Evolutionary conservation across 2,113 vertebrate species (phyloP).

Genomic region (Arvicanthis niloticus): DNA sequence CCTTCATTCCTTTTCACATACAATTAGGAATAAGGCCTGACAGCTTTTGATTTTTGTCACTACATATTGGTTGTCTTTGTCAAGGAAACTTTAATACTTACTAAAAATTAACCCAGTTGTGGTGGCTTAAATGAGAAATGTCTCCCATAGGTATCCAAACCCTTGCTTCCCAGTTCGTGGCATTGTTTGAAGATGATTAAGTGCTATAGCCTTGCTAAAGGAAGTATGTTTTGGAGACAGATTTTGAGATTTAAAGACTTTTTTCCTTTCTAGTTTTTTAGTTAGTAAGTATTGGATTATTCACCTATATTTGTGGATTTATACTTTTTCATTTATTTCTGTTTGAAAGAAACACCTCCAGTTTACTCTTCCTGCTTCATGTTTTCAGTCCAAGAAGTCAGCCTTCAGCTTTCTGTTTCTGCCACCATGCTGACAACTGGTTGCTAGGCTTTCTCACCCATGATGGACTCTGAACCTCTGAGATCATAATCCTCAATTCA

Average conservation of each 20-base stretch:
- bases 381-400: background rate
- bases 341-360: background rate
- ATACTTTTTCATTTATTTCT: too few species aligned
- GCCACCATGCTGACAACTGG: background rate
- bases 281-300: too few species aligned
- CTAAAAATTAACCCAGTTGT: background rate
- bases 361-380: background rate
- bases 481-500: background rate
- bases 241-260: background rate
- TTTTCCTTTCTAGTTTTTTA: too few species aligned
- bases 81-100: background rate
- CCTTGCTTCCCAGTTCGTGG: background rate
- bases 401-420: background rate
- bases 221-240: background rate
- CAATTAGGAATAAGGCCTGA: background rate
- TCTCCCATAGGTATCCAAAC: background rate
- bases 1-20: background rate
- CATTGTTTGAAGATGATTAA: background rate
- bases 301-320: too few species aligned
- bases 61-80: background rate
- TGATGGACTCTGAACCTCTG: background rate
- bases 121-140: background rate
- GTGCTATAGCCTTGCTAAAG: background rate
- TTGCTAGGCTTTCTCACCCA: background rate
- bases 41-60: background rate